Evolutionary conservation across 2,113 vertebrate species (phyloP).

Genomic region (Fulica atra): DNA sequence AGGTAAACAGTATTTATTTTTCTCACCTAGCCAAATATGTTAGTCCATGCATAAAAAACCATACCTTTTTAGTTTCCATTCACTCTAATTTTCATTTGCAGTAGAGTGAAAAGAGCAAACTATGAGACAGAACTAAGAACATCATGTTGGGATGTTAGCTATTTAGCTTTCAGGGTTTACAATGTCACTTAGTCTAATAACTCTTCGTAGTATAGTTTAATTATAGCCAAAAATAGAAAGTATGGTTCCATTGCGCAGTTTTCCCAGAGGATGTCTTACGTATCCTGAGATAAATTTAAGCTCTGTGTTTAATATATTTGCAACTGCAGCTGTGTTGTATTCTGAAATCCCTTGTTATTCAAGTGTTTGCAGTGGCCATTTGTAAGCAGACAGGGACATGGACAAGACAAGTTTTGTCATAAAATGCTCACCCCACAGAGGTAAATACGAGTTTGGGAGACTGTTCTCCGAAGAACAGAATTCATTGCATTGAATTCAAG

Average conservation of each 20-base stretch:
- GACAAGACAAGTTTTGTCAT: not conserved
- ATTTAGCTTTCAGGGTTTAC: constrained; percentile 49
- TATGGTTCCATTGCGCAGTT: not conserved
- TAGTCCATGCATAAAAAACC: not conserved
- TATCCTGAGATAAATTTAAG: constrained; percentile 37
- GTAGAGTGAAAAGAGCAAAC: constrained; percentile 35
- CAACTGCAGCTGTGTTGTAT: not conserved
- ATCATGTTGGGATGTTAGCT: constrained; percentile 9
- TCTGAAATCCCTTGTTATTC: constrained; percentile 32
- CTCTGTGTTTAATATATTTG: constrained; percentile 46
- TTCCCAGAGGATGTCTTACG: constrained; percentile 45
- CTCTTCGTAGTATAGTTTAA: constrained; percentile 29
- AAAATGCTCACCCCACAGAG: not conserved
- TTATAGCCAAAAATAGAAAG: constrained; percentile 62
- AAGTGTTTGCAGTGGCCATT: constrained; percentile 3
- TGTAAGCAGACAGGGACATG: not conserved
- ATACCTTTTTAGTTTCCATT: constrained; percentile 4
- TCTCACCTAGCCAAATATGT: constrained; percentile 22
- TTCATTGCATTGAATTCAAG: not conserved
- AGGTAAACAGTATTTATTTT: constrained; percentile 50
- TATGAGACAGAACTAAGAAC: constrained; percentile 9
- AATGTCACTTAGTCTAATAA: constrained; percentile 26
- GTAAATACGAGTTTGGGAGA: not conserved
- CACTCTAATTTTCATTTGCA: constrained; percentile 50
- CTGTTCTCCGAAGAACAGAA: not conserved